Base-by-base conservation (phyloP, 1,140 invertebrate genomes). In the Luehdorfia chinensis region DNA sequence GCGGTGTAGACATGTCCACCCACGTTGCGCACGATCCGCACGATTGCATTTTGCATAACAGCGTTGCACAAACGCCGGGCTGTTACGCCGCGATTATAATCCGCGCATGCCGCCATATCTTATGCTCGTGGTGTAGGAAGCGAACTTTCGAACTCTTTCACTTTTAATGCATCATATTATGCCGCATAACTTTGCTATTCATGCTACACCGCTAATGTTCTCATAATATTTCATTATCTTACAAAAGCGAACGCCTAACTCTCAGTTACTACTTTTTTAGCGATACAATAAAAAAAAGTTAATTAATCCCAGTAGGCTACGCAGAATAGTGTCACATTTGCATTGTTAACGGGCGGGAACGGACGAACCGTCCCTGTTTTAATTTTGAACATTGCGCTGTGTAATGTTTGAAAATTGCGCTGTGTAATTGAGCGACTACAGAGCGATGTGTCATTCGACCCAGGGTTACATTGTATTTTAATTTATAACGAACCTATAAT, bases 41-140 rank as follows among this genome's bases (percentile, higher is more conserved):
- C 74, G 68, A 79, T 80, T 76, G 71, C 73, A 72, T 71, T 74
- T 77, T 77, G 76, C 76, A 74, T 80, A 78, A 74, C 66, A n/a
- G n/a, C 59, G 66, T 84, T 80, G 75, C 80, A 80, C 76, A 80
- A 80, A 80, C 71, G 46, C 51, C 59, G 50, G 57, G 61, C 68
- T 75, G 77, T 75, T 75, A 76, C 73, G 65, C 16, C 47, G 55
- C 63, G 73, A 77, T 80, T 78, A 73, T 75, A 75, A 84, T 75
- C 73, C 73, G 71, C 66, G 75, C 76, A 72, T 80, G 72, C 67
- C 41, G 59, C 56, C 59, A 73, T 76, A 73, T 79, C 74, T 77
- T 79, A 75, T 68, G 59, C 60, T 61, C 53, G 57, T 50, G 47
- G 50, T 66, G 55, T 59, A 78, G 71, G 70, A 80, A 74, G 62